Evolutionary conservation across 2,113 vertebrate genomes (phyloP).

Genomic region (Chionomys nivalis): DNA sequence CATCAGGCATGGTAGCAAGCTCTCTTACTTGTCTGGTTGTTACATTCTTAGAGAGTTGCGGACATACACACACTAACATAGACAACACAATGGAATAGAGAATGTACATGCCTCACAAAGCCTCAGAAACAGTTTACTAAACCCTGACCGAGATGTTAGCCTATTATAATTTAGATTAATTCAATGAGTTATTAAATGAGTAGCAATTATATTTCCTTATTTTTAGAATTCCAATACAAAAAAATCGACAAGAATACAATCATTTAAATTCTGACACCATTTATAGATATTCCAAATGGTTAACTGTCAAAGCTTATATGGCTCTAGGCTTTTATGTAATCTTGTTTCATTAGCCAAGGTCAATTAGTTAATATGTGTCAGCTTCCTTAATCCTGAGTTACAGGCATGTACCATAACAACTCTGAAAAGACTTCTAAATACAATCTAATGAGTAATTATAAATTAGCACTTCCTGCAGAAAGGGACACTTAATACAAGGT

Average conservation of each 20-base stretch:
- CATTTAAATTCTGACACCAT: background rate
- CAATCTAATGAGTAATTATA: background rate
- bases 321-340: background rate
- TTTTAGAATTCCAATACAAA: slow-evolving; percentile 49
- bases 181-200: background rate
- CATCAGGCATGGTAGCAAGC: background rate
- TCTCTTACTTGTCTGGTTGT: background rate
- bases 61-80: background rate
- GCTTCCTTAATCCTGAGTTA: background rate
- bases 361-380: background rate
- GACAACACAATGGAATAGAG: background rate
- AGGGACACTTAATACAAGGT: background rate
- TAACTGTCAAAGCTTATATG: background rate
- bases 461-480: background rate
- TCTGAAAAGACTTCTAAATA: background rate
- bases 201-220: slow-evolving; percentile 5
- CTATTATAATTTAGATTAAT: background rate
- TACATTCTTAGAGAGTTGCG: background rate
- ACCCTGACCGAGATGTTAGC: background rate
- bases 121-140: background rate
- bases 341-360: background rate
- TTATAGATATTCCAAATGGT: background rate
- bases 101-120: background rate
- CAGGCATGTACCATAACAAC: background rate
- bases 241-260: background rate